Conservation (phyloP, 2,797 vertebrate genomes). For the Anolis apletophallus region DNA sequence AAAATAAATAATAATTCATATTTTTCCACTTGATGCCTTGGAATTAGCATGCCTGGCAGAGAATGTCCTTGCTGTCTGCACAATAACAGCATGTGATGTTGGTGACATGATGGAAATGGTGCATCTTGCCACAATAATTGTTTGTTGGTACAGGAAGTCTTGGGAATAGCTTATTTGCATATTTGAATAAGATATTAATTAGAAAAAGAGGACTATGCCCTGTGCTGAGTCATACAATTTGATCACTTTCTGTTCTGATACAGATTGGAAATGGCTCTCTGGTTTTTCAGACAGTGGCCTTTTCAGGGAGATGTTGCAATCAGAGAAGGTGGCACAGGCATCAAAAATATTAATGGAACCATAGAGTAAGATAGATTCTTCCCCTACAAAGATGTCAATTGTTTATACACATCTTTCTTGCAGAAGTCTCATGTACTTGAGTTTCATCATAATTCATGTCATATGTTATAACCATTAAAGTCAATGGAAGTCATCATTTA, state of each 20-base stretch:
- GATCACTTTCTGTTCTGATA: too few species aligned
- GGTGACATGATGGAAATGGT: background rate
- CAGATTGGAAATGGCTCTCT: background rate
- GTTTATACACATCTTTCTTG: conserved; percentile 16
- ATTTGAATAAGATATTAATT: background rate
- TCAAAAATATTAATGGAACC: conserved; percentile 14
- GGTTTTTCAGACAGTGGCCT: background rate
- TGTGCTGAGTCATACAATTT: background rate
- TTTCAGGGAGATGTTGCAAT: background rate
- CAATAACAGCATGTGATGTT: background rate
- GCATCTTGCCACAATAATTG: background rate
- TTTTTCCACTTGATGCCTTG: background rate
- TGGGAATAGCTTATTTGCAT: background rate
- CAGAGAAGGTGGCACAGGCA: conserved; percentile 19
- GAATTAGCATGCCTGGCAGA: background rate
- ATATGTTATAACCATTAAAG: conserved; percentile 49
- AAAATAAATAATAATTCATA: background rate
- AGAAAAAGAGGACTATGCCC: background rate
- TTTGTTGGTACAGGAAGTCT: conserved; percentile 1
- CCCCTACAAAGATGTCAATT: background rate
- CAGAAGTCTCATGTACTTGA: conserved; percentile 27
- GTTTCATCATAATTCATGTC: conserved; percentile 40
- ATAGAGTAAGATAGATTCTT: background rate
- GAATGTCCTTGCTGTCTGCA: background rate
- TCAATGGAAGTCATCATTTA: conserved; percentile 65